Evolutionary conservation across 2,797 vertebrate species (phyloP), one percentile per base, ranked within the genome.

Genomic region (Iguana delicatissima): DNA sequence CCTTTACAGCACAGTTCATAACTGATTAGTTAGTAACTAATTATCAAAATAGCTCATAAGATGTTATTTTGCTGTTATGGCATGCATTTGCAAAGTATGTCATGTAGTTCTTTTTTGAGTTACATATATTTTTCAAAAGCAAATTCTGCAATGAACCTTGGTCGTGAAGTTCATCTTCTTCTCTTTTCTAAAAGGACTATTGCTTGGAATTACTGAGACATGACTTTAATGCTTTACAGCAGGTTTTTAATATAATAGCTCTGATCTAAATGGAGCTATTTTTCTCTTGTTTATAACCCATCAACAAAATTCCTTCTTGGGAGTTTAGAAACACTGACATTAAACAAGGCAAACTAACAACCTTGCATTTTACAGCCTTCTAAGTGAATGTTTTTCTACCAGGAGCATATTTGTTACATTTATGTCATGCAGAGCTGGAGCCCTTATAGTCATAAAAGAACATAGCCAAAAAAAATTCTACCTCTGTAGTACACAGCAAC

Each of bases 321-420:
- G 6, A 59, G 64, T 62, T 76, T 38, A 82, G 55, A 91, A 90
- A 85, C 46, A 55, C 86, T 91, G 90, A 80, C 87, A 64, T 38
- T 69, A 42, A 14, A 85, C 38, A 92, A 89, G 26, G 73, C 87
- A 93, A 90, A 38, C 57, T 92, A 83, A n/a, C 14, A 79, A 74
- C 64, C 90, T 92, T 84, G 46, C 29, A 87, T 38, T 92, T 92
- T 92, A 81, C 67, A 90, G 81, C 35, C 93, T 90, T 91, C 82
- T 84, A 89, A 88, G 38, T 76, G 52, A 87, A 0, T 0, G 35
- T 13, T 86, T 89, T 81, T 0, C 0, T 94, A 92, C 69, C 2
- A 22, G 80, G 62, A 93, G 29, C 80, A 87, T 72, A 74, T 83
- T 90, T 64, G 59, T 22, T 86, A 38, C 76, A 35, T 20, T 91